These are phyloP conservation scores for Brachyhypopomus gauderio DNA, from an alignment of 2,113 vertebrate genomes.

Conservation along the genomic window DNA sequence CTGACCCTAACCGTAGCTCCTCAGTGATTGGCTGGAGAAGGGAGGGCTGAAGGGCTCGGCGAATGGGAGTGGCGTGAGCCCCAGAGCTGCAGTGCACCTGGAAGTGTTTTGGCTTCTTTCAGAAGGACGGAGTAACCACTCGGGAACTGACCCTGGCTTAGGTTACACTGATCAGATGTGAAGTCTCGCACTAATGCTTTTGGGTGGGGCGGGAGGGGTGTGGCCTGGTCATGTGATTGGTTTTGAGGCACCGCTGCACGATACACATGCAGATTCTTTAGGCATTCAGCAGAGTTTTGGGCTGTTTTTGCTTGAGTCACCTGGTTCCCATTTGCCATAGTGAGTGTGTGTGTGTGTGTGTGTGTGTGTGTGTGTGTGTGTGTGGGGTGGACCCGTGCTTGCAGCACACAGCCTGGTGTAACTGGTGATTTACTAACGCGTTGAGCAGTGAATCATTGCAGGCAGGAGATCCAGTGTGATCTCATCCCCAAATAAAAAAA, in stretches of 20 bases:
- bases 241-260: background rate
- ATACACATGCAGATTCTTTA: background rate
- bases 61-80: background rate
- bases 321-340: conserved; percentile 65
- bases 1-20: too few species aligned
- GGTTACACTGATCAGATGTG: conserved; percentile 10
- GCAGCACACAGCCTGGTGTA: background rate
- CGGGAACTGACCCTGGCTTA: conserved; percentile 8
- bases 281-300: conserved; percentile 6
- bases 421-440: conserved; percentile 36
- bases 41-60: too few species aligned
- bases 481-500: conserved; percentile 19
- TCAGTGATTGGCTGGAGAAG: too few species aligned
- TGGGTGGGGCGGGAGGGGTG: background rate
- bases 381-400: background rate
- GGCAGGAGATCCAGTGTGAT: conserved; percentile 12
- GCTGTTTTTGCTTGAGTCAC: conserved; percentile 50
- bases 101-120: conserved; percentile 14
- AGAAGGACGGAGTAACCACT: background rate
- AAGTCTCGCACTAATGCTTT: background rate
- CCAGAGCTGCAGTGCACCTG: background rate
- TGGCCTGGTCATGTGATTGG: conserved; percentile 19
- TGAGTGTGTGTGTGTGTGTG: conserved; percentile 36
- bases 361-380: conserved; percentile 10
- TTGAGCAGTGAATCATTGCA: background rate